Base-by-base conservation (phyloP, 1,140 invertebrate species). In the Diabrotica virgifera region DNA sequence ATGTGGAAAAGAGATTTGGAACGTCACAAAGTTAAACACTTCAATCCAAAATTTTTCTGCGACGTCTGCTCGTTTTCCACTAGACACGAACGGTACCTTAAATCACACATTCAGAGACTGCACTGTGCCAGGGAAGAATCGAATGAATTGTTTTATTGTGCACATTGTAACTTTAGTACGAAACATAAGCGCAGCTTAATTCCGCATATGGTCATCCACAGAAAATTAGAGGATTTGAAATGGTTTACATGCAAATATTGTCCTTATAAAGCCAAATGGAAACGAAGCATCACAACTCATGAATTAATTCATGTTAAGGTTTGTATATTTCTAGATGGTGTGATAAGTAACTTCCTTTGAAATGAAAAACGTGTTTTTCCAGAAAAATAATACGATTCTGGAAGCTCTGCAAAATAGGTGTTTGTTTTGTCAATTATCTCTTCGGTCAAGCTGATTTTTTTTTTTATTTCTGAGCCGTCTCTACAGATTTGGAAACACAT, bases 221-320 rank as follows among this genome's bases (percentile, higher is more conserved):
- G 55, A 36, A 57, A 57, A 36, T n/a, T 36, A 0, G 55, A 57
- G n/a, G 55, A 57, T 9, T 10, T 57, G 36, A 36, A 36, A 12
- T 36, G 24, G 24, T 37, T 37, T 11, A 24, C 10, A 8, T 57
- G 55, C 2, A 24, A 11, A 12, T 57, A 36, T 36, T 57, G 55
- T 7, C 10, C 24, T 0, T 57, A 57, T 12, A n/a, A 57, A 36
- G 8, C 55, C 55, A 57, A 36, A 36, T 57, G 55, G 55, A 57
- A 57, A 13, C 35, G 36, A 36, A 57, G 55, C 11, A n/a, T 57
- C 5, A 57, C 12, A 37, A n/a, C 37, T 11, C 55, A 57, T 36
- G 55, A 57, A 12, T 24, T 36, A n/a, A 57, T 57, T 37, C 55
- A 57, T 36, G 12, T 57, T 10, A 57, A 57, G 55, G 55, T 57